A percentile compares a stretch with the other conserved stretches of the same genome.
Evolutionary conservation across 2,888 invertebrate species (phyloP).

Genomic region (Teinopalpus imperialis): DNA sequence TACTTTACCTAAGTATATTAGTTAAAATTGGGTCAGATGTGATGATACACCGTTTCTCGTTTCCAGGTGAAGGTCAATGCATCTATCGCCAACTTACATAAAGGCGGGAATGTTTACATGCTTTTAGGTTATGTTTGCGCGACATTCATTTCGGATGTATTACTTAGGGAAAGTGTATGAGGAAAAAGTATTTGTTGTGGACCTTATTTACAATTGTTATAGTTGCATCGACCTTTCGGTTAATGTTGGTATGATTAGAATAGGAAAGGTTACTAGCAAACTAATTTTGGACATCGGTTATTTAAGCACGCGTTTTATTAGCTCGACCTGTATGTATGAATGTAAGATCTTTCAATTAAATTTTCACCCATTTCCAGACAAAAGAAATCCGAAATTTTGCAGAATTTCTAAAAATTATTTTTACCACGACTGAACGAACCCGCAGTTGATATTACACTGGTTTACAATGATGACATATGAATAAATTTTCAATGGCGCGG

Average conservation of each 20-base stretch:
- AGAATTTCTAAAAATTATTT: too few species aligned
- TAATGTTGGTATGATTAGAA: background rate
- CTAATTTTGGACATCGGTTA: too few species aligned
- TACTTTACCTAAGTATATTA: constrained; percentile 8
- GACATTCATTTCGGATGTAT: constrained; percentile 6
- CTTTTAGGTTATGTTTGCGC: constrained; percentile 26
- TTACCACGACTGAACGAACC: too few species aligned
- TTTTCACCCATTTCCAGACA: too few species aligned
- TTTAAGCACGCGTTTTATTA: too few species aligned
- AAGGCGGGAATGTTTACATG: constrained; percentile 25
- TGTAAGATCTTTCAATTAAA: too few species aligned
- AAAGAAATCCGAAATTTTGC: too few species aligned
- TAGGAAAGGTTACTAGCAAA: too few species aligned
- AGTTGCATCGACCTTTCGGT: background rate
- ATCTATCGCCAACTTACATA: constrained; percentile 26
- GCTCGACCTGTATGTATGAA: too few species aligned
- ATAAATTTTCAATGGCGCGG: too few species aligned
- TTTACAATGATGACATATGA: too few species aligned
- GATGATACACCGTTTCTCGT: constrained; percentile 26
- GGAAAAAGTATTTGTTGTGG: background rate
- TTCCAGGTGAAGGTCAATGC: constrained; percentile 33
- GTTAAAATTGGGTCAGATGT: constrained; percentile 29
- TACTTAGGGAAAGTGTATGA: constrained; percentile 6
- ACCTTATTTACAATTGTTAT: background rate
- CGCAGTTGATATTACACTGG: too few species aligned